Evolutionary conservation across 2,888 invertebrate genomes (phyloP), one percentile per base, ranked within the genome.

Genomic region (Dilophus febrilis): DNA sequence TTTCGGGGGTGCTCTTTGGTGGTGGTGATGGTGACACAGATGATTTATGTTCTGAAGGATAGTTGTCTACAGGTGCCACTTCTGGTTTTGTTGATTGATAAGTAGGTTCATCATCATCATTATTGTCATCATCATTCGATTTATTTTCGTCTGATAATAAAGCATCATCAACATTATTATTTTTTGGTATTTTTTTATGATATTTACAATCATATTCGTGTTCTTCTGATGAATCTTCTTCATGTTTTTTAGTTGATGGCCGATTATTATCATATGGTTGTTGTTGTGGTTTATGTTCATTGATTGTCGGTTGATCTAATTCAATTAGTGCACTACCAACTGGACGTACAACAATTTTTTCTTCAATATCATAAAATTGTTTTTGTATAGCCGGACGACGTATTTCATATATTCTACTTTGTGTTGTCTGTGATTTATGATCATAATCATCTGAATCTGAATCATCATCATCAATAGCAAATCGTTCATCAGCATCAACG

Each of bases 301-400:
- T 71, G 11, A 71, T 68, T 14, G 68, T 61, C 1, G 72, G 73
- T 45, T 70, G 67, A 45, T 71, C 70, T 11, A 73, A 56, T 47
- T 73, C 73, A 1, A 73, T 65, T 4, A 73, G 64, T 22, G 72
- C 67, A 10, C 70, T 71, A 22, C 73, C 73, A 4, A 70, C 72
- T 1, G 72, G 72, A 19, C 72, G 66, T 33, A 73, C 64, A 14
- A 72, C 59, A 17, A 71, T 66, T 35, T 70, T 65, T 49, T 72
- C 71, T 49, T 73, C 73, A 46, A 73, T 70, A 48, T 73, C 73
- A 53, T 71, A 73, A 54, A 72, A 73, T 51, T 72, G 70, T 53
- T 73, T 72, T 48, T 72, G 69, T 43, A 73, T 68, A 28, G 71
- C 72, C 32, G 72, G 72, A 44, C 72, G 66, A 43, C 72, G 67